Base-by-base conservation (phyloP, 2,113 vertebrate species). In the Thermophis baileyi region DNA sequence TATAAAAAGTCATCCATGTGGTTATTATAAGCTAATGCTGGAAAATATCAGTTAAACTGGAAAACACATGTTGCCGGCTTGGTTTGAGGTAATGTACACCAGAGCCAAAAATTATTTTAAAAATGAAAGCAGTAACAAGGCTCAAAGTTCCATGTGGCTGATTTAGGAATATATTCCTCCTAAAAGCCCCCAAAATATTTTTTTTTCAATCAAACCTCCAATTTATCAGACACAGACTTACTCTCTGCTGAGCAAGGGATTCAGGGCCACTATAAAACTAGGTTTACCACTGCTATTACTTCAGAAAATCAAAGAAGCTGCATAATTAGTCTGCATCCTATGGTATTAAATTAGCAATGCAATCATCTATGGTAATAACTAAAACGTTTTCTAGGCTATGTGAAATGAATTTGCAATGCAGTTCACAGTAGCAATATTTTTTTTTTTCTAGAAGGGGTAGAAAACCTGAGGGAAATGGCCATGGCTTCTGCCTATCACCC, bases 21-120 rank as follows among this genome's bases (percentile, higher is more conserved):
- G 69, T 95, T 94, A 91, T 88, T 81, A 93, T 94, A 95, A 96
- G 94, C 53, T 25, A 14, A 63, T 54, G 85, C 85, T 95, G 88
- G 92, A 90, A 94, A 54, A 95, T 91, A 93, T 92, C 89, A 92
- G 90, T 92, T 90, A 88, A 94, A 93, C 81, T 35, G 30, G 90
- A 94, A 90, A 94, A 90, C 87, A 95, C 93, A 44, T 57, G 81
- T 94, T 92, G 93, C 85, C n/a, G 30, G 12, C 16, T 94, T 95
- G 91, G 47, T 93, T 97, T 96, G 90, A 94, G 91, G 87, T 91
- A 94, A 95, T 4, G 0, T 93, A 91, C 89, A 91, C 89, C 85
- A 94, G 90, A 95, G 93, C 92, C 88, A 93, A 89, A 93, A 89
- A 81, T 44, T 81, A 81, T 44, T 81, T 81, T 47, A 91, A 91